Conservation (phyloP, 2,797 vertebrate species). For the Numenius phaeopus region DNA sequence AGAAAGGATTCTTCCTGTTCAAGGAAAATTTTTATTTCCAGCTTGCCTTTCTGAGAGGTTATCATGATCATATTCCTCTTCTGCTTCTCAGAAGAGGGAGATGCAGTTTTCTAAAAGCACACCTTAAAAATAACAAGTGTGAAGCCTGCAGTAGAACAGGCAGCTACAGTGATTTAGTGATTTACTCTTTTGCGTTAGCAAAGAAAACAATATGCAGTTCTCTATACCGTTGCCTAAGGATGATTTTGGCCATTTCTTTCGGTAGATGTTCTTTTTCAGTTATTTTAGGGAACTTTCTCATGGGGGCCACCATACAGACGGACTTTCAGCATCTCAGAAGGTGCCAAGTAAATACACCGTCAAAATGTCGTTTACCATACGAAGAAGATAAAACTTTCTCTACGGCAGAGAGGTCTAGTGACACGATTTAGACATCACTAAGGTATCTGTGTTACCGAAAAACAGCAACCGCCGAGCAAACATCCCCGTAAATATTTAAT, state of each 20-base stretch:
- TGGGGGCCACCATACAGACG: not conserved
- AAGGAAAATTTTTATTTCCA: slow-evolving; percentile 37
- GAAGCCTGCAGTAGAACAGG: not conserved
- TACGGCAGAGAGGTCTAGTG: slow-evolving; percentile 34
- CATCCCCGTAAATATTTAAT: not conserved
- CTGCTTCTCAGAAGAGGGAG: not conserved
- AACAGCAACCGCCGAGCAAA: not conserved
- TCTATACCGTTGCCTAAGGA: not conserved
- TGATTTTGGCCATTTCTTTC: not conserved
- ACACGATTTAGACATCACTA: not conserved
- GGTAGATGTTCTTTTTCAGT: not conserved
- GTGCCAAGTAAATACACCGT: slow-evolving; percentile 47
- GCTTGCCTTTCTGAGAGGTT: slow-evolving; percentile 3
- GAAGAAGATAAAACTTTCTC: slow-evolving; percentile 78
- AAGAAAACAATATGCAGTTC: not conserved
- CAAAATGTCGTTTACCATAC: slow-evolving; percentile 39
- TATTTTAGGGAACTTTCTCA: slow-evolving; percentile 67
- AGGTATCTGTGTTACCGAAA: not conserved
- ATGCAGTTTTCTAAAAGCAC: slow-evolving; percentile 31
- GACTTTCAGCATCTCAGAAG: slow-evolving; percentile 62
- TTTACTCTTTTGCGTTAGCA: not conserved
- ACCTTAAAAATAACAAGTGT: slow-evolving; percentile 35
- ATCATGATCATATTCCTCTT: not conserved
- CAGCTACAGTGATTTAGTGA: not conserved
- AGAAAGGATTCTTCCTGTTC: not conserved